Base-by-base conservation (phyloP, 2,113 vertebrate species). In the Rhynchopsitta pachyrhyncha region DNA sequence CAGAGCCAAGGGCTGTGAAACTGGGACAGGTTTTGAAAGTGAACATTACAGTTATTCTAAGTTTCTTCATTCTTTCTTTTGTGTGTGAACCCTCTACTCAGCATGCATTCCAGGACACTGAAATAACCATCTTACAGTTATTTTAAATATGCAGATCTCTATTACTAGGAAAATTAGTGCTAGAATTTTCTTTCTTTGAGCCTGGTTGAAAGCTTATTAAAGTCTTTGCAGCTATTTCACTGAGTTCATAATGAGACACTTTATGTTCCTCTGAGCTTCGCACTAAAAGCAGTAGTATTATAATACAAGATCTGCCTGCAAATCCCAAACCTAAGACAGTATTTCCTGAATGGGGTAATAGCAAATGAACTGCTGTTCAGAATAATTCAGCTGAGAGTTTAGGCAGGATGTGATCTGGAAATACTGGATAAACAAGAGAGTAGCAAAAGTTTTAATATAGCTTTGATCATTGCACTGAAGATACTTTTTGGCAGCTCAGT, bases 381-480 rank as follows among this genome's bases (percentile, higher is more conserved):
- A 93, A 66, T 75, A 93, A 82, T 85, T 92, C 37, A 82, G 20
- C 37, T 57, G 67, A 85, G 83, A 91, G 41, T 67, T 88, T 55
- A 90, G 63, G 44, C 1, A 15, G 50, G 50, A 83, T 75, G 46
- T 50, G 76, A 80, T 83, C 75, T 57, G 46, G 71, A 93, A 92
- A 81, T 93, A 70, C 66, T 55, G 42, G 52, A 64, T 78, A 62
- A 92, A 83, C 60, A 75, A 78, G 64, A 92, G 17, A 90, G 59
- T 86, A 83, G 55, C 27, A 50, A 6, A 85, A 67, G 35, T 89
- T 93, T 78, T 68, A 64, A 81, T 78, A 46, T 1, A 63, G n/a
- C 69, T 84, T 92, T 92, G 83, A 84, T 92, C 46, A 49, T n/a
- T 92, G 60, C 52, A 73, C 20, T 75, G 86, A 70, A 86, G 73